phyloP scores from a whole-genome alignment of 2,113 vertebrate species.

The Cariama cristata region DNA sequence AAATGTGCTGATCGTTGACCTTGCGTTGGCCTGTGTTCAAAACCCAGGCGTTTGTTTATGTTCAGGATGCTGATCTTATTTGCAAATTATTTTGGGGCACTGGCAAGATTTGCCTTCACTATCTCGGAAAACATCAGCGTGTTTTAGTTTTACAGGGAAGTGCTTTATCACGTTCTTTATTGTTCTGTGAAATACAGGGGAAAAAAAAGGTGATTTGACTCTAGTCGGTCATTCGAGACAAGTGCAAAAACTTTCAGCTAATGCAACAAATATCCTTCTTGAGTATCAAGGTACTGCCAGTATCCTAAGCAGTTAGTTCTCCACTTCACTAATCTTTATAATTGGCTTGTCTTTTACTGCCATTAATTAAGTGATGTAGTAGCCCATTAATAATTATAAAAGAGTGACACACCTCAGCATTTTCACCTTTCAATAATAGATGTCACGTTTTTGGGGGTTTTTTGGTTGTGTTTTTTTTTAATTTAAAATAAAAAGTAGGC shows the following conservation, averaged over 20 bases:
- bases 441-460: constrained; percentile 58
- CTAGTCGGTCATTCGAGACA: neutral
- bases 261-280: constrained; percentile 78
- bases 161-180: neutral
- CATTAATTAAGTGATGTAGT: constrained; percentile 98
- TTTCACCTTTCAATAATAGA: constrained; percentile 85
- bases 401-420: constrained; percentile 86
- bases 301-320: constrained; percentile 91
- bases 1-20: constrained; percentile 68
- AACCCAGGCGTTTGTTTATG: constrained; percentile 47
- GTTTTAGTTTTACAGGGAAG: neutral
- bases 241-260: constrained; percentile 51
- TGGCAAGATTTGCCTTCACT: constrained; percentile 22
- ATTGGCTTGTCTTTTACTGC: constrained; percentile 97
- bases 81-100: constrained; percentile 53
- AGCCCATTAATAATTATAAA: constrained; percentile 92
- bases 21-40: constrained; percentile 53
- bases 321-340: constrained; percentile 98
- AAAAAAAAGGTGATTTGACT: neutral
- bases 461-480: neutral
- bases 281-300: constrained; percentile 82
- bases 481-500: constrained; percentile 54
- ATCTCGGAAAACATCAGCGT: neutral
- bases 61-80: constrained; percentile 61
- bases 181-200: neutral